Evolutionary conservation across 2,113 vertebrate genomes (phyloP).

Genomic region (Paedocypris sp.): DNA sequence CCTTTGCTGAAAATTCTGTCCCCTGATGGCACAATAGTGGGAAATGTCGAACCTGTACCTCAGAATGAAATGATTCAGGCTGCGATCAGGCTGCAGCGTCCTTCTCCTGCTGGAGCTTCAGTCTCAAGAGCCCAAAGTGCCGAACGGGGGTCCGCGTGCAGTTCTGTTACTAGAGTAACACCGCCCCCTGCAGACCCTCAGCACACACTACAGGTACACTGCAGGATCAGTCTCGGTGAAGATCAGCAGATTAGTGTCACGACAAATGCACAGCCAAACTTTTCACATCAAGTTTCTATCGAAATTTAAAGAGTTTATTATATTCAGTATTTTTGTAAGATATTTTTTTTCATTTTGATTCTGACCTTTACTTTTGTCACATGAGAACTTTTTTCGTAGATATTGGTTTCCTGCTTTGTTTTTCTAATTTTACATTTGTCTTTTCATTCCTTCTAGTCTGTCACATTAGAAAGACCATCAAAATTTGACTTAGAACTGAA

Average conservation of each 20-base stretch:
- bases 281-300: too few relatives aligned
- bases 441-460: conserved; percentile 21
- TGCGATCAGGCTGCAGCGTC: conserved; percentile 54
- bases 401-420: background rate
- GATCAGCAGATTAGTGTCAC: too few relatives aligned
- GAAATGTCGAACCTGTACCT: conserved; percentile 64
- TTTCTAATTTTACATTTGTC: background rate
- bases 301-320: too few relatives aligned
- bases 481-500: conserved; percentile 67
- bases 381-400: background rate
- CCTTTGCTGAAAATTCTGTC: conserved; percentile 23
- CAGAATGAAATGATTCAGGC: conserved; percentile 71
- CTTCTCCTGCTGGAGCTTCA: conserved; percentile 9
- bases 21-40: conserved; percentile 54
- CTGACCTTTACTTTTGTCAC: too few relatives aligned
- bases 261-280: too few relatives aligned
- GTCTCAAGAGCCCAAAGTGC: background rate
- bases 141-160: conserved; percentile 12
- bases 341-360: too few relatives aligned
- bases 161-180: background rate
- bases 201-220: conserved; percentile 33
- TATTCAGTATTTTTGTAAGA: too few relatives aligned
- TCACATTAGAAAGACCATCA: background rate
- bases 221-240: too few relatives aligned
- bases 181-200: conserved; percentile 3